Base-by-base conservation (phyloP, 1,140 invertebrate species). In the Wasmannia auropunctata region DNA sequence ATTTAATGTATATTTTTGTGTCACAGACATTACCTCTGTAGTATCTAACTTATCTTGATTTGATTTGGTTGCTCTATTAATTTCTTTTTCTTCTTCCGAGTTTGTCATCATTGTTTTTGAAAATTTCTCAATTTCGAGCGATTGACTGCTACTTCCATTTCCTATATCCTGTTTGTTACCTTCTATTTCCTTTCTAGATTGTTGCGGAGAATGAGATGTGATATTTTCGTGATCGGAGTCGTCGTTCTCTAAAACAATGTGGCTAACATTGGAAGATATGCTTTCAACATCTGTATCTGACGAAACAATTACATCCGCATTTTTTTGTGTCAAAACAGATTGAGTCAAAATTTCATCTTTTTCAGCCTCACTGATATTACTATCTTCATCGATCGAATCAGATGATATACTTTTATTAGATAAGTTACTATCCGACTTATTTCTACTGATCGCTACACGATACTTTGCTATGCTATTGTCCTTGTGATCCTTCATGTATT, bases 401-500 rank as follows among this genome's bases (percentile, higher is more conserved):
- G 19, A 60, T 58, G n/a, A 58, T 16, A 0, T 34, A 46, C 8
- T 83, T 83, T 58, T 43, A 34, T 46, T 14, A 83, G 37, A 83
- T 8, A 74, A 11, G 56, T 69, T 40, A 72, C n/a, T 54, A 10
- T 62, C 28, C 25, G 54, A 60, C 63, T 31, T 16, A 51, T 91
- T 86, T 75, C 89, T 86, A 69, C 85, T 62, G 10, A 87, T 46
- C 74, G 74, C 67, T 80, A 34, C 34, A 31, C 91, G 85, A 83
- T 93, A 93, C 10, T 91, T 89, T 16, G 43, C 40, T 83, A 94
- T 95, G 49, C 94, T 94, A 54, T 95, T 95, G 22, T 92, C 46
- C 10, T 72, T 60, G 63, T 93, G 86, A n/a, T 63, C 63, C 69
- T 74, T 91, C 85, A 91, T 94, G 54, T 94, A 94, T 69, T 86